phyloP scores from a whole-genome alignment of 1,140 invertebrate genomes.

The Sarcophaga peregrina region DNA sequence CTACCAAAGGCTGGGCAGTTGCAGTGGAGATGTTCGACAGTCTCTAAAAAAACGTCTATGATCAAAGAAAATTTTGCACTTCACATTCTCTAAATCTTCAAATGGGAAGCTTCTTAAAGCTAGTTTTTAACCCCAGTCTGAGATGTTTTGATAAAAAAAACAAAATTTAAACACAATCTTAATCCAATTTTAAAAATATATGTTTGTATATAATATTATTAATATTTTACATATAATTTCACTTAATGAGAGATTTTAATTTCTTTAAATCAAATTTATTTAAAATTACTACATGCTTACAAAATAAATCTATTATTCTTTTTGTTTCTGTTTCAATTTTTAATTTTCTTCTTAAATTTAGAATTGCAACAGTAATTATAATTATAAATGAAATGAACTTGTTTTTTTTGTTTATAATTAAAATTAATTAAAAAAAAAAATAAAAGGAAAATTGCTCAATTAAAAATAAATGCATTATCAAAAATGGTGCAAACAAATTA shows the following conservation, averaged over 20 bases:
- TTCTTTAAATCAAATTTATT: not conserved
- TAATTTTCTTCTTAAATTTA: not conserved
- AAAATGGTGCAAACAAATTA: slow-evolving; percentile 44
- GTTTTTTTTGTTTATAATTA: slow-evolving; percentile 23
- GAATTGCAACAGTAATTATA: slow-evolving; percentile 23
- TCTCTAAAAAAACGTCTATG: no score
- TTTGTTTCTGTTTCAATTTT: not conserved
- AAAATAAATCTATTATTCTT: not conserved
- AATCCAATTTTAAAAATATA: no score
- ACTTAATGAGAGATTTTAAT: not conserved
- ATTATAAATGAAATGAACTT: not conserved
- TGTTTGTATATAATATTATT: not conserved
- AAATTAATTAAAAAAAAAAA: slow-evolving; percentile 24
- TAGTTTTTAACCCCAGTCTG: no score
- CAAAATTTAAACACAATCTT: no score
- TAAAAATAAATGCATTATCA: slow-evolving; percentile 45
- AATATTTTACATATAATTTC: slow-evolving; percentile 13
- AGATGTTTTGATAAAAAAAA: no score
- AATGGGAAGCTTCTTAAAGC: no score
- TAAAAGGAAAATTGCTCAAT: slow-evolving; percentile 19
- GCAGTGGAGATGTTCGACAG: no score
- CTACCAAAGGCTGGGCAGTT: no score
- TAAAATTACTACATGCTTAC: not conserved
- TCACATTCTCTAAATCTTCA: no score
- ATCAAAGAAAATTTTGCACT: no score